Evolutionary conservation across 2,888 invertebrate species (phyloP), one percentile per base, ranked within the genome.

Genomic region (Heliconius ismenius): DNA sequence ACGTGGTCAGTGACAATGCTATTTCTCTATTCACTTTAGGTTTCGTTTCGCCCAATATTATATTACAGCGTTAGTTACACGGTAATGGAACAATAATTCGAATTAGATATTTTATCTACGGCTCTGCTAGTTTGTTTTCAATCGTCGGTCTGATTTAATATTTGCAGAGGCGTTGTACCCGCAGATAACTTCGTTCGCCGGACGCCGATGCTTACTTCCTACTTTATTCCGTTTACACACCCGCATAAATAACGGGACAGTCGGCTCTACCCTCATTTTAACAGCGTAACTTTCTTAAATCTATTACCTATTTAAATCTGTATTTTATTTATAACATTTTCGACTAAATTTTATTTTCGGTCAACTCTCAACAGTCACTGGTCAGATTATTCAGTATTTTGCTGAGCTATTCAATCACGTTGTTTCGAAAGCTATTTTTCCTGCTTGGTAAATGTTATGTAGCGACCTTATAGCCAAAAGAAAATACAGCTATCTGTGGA

Each of bases 1-100:
- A 92, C 90, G 91, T 92, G 92, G 91, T 91, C 92, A 92, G 89
- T 92, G 91, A 93, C 92, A 91, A 91, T 90, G 90, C 89, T 87
- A 89, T 91, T 91, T 89, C 88, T 89, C 89, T 89, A 90, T 91
- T 91, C 90, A 92, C 89, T 92, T 90, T 91, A 88, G 88, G 87
- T 91, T 92, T 91, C 89, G 88, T 91, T 90, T 87, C 86, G 85
- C 89, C 83, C 85, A 83, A 86, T 86, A 89, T 88, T 89, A 87
- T 90, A 85, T 90, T 90, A 88, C 88, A 82, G 83, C 87, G 86
- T 43, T 75, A 73, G 75, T 78, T 78, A 75, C 86, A 86, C 84
- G 62, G 64, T 3, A 39, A 64, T 39, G 72, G 24, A 76, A 65
- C 39, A 73, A 76, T 76, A 74, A 54, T 74, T 74, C 54, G 62